phyloP scores from a whole-genome alignment of 2,113 vertebrate species.

The Carassius auratus region DNA sequence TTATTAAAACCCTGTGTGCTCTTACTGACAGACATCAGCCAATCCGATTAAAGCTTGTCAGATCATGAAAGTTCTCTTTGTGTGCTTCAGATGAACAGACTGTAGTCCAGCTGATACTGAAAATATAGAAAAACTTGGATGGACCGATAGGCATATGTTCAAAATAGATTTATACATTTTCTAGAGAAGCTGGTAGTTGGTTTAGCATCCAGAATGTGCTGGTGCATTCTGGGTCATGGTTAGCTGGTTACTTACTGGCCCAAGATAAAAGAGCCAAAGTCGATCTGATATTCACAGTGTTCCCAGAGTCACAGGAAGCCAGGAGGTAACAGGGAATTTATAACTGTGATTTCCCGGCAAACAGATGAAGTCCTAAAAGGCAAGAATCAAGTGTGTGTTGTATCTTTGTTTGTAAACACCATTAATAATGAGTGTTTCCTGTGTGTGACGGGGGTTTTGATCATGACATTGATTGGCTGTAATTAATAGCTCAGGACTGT shows the following conservation, averaged over 20 bases:
- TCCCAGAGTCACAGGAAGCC: background rate
- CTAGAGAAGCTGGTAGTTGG: background rate
- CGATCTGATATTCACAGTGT: background rate
- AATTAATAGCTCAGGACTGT: background rate
- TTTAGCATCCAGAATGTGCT: background rate
- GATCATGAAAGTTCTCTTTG: background rate
- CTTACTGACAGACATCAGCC: background rate
- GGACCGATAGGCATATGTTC: background rate
- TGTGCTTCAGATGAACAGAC: background rate
- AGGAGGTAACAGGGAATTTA: background rate
- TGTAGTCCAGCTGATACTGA: background rate
- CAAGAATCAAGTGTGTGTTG: background rate
- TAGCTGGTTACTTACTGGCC: background rate
- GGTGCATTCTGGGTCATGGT: background rate
- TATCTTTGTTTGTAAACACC: background rate
- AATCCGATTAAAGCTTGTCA: slow-evolving; percentile 20
- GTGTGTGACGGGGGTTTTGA: slow-evolving; percentile 4
- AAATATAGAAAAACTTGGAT: background rate
- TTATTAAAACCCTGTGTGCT: background rate
- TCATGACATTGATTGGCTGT: background rate
- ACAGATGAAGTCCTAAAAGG: background rate
- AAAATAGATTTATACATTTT: background rate
- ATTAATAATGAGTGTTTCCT: background rate
- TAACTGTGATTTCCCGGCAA: background rate
- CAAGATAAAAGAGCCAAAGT: background rate